These are phyloP conservation scores for Pantherophis vulpinus DNA, from an alignment of 2,797 vertebrate species.

Conservation along the genomic window DNA sequence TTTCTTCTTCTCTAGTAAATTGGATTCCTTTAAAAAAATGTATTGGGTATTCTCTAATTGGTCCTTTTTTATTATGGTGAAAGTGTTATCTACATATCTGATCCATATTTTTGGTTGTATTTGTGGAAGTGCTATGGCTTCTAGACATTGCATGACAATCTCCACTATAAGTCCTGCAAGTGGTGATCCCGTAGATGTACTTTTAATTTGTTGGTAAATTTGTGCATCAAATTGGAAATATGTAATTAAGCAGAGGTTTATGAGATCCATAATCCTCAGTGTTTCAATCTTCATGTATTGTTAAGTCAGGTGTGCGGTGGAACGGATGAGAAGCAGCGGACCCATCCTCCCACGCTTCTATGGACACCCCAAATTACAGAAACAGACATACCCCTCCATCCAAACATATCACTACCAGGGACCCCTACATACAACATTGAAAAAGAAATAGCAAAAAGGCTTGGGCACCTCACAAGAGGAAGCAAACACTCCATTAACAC, in stretches of 20 bases:
- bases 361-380: neutral
- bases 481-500: neutral
- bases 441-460: neutral
- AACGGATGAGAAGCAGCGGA: neutral
- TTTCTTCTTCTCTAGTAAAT: neutral
- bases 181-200: neutral
- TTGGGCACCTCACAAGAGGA: neutral
- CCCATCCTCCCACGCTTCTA: neutral
- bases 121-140: neutral
- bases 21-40: neutral
- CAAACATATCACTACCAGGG: neutral
- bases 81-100: neutral
- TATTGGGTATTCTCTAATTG: neutral
- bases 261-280: neutral
- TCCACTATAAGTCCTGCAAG: neutral
- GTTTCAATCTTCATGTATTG: neutral
- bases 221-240: neutral
- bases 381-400: neutral
- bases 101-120: no score
- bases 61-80: neutral
- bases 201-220: neutral
- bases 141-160: neutral
- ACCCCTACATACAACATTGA: neutral
- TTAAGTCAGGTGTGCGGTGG: neutral
- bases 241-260: neutral